phyloP scores from a whole-genome alignment of 23 tunicate species.

The Botrylloides violaceus region DNA sequence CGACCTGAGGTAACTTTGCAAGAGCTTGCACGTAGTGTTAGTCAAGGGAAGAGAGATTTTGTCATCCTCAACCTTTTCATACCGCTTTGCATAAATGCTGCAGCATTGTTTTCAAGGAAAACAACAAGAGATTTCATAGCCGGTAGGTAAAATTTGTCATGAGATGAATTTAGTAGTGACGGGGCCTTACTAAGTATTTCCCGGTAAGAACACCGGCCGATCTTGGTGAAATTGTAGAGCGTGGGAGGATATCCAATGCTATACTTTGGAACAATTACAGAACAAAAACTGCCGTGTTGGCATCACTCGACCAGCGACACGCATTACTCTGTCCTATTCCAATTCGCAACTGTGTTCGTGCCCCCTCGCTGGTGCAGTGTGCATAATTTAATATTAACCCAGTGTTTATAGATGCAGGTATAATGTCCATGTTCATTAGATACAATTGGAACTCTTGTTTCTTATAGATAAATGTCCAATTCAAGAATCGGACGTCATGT shows the following conservation, averaged over 20 bases:
- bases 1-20: slow-evolving; percentile 10
- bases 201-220: no score
- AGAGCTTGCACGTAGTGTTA: background rate
- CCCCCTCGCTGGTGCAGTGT: no score
- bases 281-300: background rate
- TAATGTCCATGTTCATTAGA: background rate
- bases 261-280: no score
- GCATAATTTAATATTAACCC: no score
- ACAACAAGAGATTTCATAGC: background rate
- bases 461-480: background rate
- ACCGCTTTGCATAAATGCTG: slow-evolving; percentile 1
- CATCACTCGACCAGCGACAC: background rate
- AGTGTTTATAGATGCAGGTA: background rate
- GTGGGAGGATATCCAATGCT: no score
- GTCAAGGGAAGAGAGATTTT: slow-evolving; percentile 5
- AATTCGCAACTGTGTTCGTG: no score
- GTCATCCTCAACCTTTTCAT: slow-evolving; percentile 14
- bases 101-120: background rate
- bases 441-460: no score
- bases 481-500: slow-evolving; percentile 20
- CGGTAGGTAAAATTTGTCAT: background rate
- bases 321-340: no score
- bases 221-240: no score
- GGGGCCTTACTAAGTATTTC: no score
- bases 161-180: no score